A percentile compares a stretch with the other conserved stretches of the same genome.
Evolutionary conservation across 1,140 invertebrate genomes (phyloP).

Genomic region (Drosophila oshimai): DNA sequence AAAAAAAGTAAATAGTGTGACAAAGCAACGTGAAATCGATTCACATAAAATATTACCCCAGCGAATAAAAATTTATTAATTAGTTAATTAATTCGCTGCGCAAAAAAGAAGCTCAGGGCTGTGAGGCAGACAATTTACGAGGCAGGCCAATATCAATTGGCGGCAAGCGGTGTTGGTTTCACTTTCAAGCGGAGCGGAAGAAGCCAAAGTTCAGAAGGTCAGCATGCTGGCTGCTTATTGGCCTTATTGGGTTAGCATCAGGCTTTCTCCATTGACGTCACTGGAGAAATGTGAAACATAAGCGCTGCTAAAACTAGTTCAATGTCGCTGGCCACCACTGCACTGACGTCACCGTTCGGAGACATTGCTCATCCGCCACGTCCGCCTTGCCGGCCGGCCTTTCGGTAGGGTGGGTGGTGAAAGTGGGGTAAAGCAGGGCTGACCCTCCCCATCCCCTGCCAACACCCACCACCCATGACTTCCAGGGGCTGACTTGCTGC

Average conservation of each 20-base stretch:
- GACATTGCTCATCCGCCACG: constrained; percentile 10
- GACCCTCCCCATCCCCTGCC: background rate
- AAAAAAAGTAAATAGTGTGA: background rate
- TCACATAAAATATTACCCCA: constrained; percentile 10
- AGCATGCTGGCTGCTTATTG: constrained; percentile 1
- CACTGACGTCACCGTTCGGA: constrained; percentile 50
- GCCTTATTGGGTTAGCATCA: constrained; percentile 8
- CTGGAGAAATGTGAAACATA: constrained; percentile 11
- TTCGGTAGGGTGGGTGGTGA: background rate
- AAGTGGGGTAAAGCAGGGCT: background rate
- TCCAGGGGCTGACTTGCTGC: constrained; percentile 35
- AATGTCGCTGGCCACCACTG: constrained; percentile 51
- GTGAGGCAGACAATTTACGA: constrained; percentile 23
- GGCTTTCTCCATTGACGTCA: constrained; percentile 39
- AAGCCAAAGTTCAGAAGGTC: constrained; percentile 47
- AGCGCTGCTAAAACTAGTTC: constrained; percentile 54
- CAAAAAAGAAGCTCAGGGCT: constrained; percentile 31
- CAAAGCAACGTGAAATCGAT: constrained; percentile 1
- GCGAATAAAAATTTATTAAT: constrained; percentile 17
- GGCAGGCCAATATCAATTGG: constrained; percentile 18
- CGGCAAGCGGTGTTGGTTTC: background rate
- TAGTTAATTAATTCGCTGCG: constrained; percentile 32
- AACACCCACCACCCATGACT: constrained; percentile 4
- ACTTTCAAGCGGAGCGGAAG: constrained; percentile 29
- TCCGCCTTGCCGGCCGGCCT: constrained; percentile 52